Conservation (phyloP, 2,888 invertebrate genomes). For the Chrysomela aeneicollis region DNA sequence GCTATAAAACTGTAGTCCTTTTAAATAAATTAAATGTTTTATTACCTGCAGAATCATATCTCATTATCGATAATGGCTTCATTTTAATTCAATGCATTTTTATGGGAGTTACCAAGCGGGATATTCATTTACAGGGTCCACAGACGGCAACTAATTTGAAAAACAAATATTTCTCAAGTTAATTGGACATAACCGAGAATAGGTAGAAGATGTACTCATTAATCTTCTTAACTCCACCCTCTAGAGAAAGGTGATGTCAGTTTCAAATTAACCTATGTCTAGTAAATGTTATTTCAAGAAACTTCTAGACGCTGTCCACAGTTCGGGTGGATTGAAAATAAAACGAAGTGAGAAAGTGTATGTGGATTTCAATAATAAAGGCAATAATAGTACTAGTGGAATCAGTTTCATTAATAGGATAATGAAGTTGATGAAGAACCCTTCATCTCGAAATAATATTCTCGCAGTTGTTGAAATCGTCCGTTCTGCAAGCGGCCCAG, state of each 20-base stretch:
- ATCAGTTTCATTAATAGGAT: too few species aligned
- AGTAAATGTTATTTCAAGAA: constrained; percentile 45
- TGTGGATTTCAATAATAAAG: too few species aligned
- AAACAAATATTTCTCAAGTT: constrained; percentile 49
- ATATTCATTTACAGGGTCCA: neutral
- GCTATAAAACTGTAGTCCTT: too few species aligned
- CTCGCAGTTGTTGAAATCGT: too few species aligned
- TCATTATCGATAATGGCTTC: too few species aligned
- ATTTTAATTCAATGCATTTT: neutral
- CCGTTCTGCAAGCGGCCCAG: too few species aligned
- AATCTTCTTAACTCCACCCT: constrained; percentile 45
- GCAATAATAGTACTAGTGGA: too few species aligned
- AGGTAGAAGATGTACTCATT: constrained; percentile 41
- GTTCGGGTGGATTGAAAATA: too few species aligned
- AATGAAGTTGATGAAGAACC: too few species aligned
- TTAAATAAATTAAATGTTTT: too few species aligned
- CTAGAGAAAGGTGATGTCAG: constrained; percentile 47
- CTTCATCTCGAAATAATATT: too few species aligned
- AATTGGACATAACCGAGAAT: constrained; percentile 43
- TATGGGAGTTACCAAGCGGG: neutral
- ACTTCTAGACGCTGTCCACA: constrained; percentile 6
- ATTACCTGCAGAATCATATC: too few species aligned
- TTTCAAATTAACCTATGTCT: constrained; percentile 51
- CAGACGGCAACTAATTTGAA: constrained; percentile 22
- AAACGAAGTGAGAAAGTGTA: constrained; percentile 5